phyloP scores from a whole-genome alignment of 2,113 vertebrate species.

The Tor tambroides region DNA sequence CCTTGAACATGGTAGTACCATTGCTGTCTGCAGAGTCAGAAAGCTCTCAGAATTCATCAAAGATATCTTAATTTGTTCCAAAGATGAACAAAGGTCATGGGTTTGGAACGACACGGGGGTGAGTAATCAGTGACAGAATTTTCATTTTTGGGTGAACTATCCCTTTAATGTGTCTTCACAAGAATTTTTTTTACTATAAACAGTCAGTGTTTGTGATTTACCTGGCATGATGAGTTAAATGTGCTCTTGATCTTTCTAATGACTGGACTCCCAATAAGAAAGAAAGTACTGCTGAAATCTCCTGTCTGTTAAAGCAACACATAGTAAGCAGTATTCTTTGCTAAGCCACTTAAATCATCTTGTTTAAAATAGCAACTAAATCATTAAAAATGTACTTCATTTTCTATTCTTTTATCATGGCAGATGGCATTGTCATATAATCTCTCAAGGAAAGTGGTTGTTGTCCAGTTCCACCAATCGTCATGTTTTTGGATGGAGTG shows the following conservation, averaged over 20 bases:
- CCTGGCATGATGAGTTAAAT: slow-evolving; percentile 50
- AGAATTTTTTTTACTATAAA: not conserved
- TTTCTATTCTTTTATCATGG: not conserved
- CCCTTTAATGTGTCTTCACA: not conserved
- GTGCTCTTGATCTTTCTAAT: slow-evolving; percentile 63
- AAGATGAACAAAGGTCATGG: too few relatives aligned
- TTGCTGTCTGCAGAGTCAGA: too few relatives aligned
- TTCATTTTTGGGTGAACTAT: too few relatives aligned
- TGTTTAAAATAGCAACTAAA: not conserved
- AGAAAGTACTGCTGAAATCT: slow-evolving; percentile 58
- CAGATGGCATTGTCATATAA: slow-evolving; percentile 59
- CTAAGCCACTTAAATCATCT: not conserved
- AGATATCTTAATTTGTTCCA: too few relatives aligned
- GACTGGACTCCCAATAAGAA: slow-evolving; percentile 69
- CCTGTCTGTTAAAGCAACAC: slow-evolving; percentile 54
- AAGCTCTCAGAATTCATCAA: too few relatives aligned
- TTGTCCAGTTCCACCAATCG: slow-evolving; percentile 78
- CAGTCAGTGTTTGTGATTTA: slow-evolving; percentile 50
- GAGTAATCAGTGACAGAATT: too few relatives aligned
- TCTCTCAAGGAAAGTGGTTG: slow-evolving; percentile 65
- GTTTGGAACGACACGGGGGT: too few relatives aligned
- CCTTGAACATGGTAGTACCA: too few relatives aligned
- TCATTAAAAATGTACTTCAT: slow-evolving; percentile 14
- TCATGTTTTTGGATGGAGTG: slow-evolving; percentile 59
- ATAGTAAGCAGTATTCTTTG: not conserved